These are phyloP conservation scores for Lasioglossum lativentre DNA, from an alignment of 2,888 invertebrate genomes.

Conservation along the genomic window DNA sequence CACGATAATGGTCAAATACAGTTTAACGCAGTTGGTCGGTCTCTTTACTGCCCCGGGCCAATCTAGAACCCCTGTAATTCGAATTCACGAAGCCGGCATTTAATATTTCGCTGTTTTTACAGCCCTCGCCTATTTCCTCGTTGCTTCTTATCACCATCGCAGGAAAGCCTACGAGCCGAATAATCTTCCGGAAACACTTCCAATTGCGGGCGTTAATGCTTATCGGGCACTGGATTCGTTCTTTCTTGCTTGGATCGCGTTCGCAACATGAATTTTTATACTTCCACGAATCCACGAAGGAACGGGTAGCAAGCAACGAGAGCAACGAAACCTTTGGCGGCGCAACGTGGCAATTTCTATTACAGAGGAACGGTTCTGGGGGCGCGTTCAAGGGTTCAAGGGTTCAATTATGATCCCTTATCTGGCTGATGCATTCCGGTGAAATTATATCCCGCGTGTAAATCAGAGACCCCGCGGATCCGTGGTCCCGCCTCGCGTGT, in stretches of 20 bases:
- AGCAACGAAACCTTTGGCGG: not conserved
- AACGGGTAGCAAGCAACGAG: not conserved
- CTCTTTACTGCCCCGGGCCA: not conserved
- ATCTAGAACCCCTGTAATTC: not conserved
- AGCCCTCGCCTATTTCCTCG: not conserved
- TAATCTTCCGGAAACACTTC: not conserved
- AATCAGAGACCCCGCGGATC: slow-evolving; percentile 20
- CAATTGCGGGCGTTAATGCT: not conserved
- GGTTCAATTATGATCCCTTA: slow-evolving; percentile 53
- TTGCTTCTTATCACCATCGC: not conserved
- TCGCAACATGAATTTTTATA: not conserved
- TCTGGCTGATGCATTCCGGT: slow-evolving; percentile 38
- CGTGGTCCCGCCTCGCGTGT: slow-evolving; percentile 39
- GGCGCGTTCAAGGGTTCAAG: not conserved
- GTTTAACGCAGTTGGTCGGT: too few species aligned
- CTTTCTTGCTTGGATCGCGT: not conserved
- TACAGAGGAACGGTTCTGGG: not conserved
- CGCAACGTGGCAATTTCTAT: slow-evolving; percentile 4
- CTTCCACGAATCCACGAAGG: not conserved
- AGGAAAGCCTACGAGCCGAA: not conserved
- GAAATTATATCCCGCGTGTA: slow-evolving; percentile 37
- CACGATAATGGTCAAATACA: not conserved
- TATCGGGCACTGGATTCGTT: not conserved
- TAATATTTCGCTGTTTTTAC: slow-evolving; percentile 1
- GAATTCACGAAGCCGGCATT: not conserved